Percentiles rank a stretch among this genome's conserved stretches.
phyloP scores from a whole-genome alignment of 2,888 invertebrate species.

The Drosophila greeni region DNA sequence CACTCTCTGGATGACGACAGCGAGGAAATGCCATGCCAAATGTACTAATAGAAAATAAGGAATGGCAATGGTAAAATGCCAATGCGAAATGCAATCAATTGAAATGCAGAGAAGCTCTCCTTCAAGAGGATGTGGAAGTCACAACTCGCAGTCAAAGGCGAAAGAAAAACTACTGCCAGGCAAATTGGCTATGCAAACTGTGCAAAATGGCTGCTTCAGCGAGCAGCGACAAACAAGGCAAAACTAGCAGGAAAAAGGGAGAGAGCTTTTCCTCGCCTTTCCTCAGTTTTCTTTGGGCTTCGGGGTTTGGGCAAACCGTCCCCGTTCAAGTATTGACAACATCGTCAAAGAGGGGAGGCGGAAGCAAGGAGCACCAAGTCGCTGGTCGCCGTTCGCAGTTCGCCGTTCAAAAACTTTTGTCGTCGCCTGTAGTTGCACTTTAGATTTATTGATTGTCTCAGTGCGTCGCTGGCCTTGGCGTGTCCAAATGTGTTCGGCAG shows the following conservation, averaged over 20 bases:
- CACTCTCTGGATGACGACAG: constrained; percentile 27
- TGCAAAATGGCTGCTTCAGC: constrained; percentile 64
- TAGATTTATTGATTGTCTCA: constrained; percentile 70
- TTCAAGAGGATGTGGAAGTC: constrained; percentile 33
- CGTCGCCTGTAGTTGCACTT: constrained; percentile 58
- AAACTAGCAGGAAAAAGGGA: constrained; percentile 12
- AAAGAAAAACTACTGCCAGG: constrained; percentile 50
- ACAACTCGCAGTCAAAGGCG: constrained; percentile 17
- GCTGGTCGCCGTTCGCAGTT: constrained; percentile 23
- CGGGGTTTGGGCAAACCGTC: constrained; percentile 4
- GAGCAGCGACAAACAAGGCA: constrained; percentile 57
- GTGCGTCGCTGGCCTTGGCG: constrained; percentile 42
- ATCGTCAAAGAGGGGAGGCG: constrained; percentile 22
- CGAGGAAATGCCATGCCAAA: constrained; percentile 4
- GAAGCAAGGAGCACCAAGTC: constrained; percentile 10
- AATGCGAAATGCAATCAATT: constrained; percentile 59
- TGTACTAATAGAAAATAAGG: constrained; percentile 14
- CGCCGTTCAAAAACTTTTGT: constrained; percentile 22
- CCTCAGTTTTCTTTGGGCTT: constrained; percentile 5
- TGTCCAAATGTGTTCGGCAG: constrained; percentile 31
- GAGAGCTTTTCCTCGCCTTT: not conserved
- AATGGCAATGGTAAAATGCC: constrained; percentile 9
- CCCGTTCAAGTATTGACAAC: constrained; percentile 36
- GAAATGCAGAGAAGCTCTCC: constrained; percentile 53
- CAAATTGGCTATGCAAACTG: constrained; percentile 69